phyloP scores from a whole-genome alignment of 2,797 vertebrate species.

The Octomys mimax region DNA sequence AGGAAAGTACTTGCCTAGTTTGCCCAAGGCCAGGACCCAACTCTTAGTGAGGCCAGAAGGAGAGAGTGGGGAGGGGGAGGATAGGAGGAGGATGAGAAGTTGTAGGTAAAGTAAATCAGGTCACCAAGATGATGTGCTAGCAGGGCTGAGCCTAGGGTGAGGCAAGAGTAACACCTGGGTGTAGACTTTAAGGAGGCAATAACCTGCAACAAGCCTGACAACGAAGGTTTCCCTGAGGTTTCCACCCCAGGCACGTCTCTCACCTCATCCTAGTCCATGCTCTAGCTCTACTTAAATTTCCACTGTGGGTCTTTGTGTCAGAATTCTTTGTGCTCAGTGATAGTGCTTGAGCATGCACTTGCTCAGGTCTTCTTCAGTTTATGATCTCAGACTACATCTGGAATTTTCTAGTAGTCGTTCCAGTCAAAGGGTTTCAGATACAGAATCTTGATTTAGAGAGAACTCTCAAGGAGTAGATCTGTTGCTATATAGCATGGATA shows the following conservation, averaged over 20 bases:
- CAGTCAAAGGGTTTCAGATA: constrained; percentile 20
- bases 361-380: neutral
- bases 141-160: neutral
- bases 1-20: neutral
- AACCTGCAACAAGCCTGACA: neutral
- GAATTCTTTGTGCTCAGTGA: neutral
- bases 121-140: neutral
- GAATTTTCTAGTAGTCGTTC: neutral
- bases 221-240: neutral
- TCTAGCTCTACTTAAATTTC: neutral
- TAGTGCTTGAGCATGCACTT: neutral
- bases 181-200: neutral
- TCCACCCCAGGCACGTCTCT: neutral
- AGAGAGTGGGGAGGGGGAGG: neutral
- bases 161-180: neutral
- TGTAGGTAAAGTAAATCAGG: neutral
- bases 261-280: neutral
- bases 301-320: neutral
- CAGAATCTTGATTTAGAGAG: constrained; percentile 32
- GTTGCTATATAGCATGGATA: neutral
- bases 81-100: neutral
- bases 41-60: neutral
- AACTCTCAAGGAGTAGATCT: constrained; percentile 42
- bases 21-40: neutral
- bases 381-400: neutral